Evolutionary conservation across 2,797 vertebrate genomes (phyloP), one percentile per base, ranked within the genome.

Genomic region (Spheniscus humboldti): DNA sequence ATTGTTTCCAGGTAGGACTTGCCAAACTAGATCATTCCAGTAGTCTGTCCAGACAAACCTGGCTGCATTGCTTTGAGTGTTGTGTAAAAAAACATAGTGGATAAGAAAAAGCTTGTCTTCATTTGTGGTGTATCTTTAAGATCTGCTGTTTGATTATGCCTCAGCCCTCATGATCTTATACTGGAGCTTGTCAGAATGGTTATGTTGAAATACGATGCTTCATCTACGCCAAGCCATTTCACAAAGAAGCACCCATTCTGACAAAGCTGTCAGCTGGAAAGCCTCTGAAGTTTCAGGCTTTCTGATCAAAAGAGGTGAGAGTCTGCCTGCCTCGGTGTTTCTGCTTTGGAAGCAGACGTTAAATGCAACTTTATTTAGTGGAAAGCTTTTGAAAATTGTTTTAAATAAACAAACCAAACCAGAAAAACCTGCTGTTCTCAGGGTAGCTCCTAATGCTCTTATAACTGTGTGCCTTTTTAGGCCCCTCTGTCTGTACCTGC

Each of bases 181-280:
- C 48, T 64, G 75, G 78, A 95, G 91, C 92, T 94, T 92, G 92
- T 95, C 93, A 94, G 76, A 91, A 92, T 73, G 83, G 56, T 82
- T 92, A 94, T 45, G 43, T 57, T 92, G 92, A 88, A 94, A 94
- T 91, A 80, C 0, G 52, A 53, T 84, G 87, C 64, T 94, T 94
- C 82, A 86, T 97, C 91, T 92, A 43, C 93, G 91, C 85, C 62
- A 88, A 94, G 63, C 43, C 27, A 24, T 95, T 96, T 96, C 86
- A 39, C 53, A 2, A 73, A 88, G 62, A 88, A 88, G 79, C 87
- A 64, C 80, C 63, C 79, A 50, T 96, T 97, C 88, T 97, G 96
- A 95, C 96, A 86, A 88, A 92, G 87, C 88, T 96, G 95, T 95
- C 95, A 92, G 77, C 76, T 4, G 2, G 79, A 96, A 94, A 95